A percentile compares a stretch with the other conserved stretches of the same genome.
Conservation (phyloP, 2,113 vertebrate species). For the Hippocampus guttulatus region DNA sequence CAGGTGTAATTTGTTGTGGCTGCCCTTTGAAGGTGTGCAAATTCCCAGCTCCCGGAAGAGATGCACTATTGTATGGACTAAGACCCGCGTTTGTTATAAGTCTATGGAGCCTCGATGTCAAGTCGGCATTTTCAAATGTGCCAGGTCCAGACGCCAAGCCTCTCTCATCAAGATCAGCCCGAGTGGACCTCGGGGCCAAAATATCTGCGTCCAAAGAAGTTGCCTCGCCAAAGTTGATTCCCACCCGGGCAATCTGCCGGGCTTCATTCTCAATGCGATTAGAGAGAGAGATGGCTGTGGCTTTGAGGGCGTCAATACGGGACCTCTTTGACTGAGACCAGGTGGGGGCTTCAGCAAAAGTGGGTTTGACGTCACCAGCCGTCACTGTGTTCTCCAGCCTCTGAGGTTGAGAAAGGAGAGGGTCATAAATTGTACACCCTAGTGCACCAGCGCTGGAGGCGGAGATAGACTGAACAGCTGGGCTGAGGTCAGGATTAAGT, state of each 20-base stretch:
- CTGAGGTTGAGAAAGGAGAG: slow-evolving; percentile 77
- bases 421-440: slow-evolving; percentile 54
- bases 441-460: slow-evolving; percentile 27
- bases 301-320: slow-evolving; percentile 87
- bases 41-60: slow-evolving; percentile 79
- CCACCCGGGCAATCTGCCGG: slow-evolving; percentile 80
- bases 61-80: slow-evolving; percentile 69
- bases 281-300: slow-evolving; percentile 89
- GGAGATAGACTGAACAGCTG: slow-evolving; percentile 46
- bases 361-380: slow-evolving; percentile 52
- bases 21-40: slow-evolving; percentile 77
- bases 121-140: slow-evolving; percentile 60
- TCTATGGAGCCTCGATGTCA: slow-evolving; percentile 75
- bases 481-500: slow-evolving; percentile 71
- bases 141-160: slow-evolving; percentile 50
- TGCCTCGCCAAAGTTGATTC: slow-evolving; percentile 72
- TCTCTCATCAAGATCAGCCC: slow-evolving; percentile 49
- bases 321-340: slow-evolving; percentile 74
- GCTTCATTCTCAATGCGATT: slow-evolving; percentile 89
- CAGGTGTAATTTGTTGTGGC: slow-evolving; percentile 64
- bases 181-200: slow-evolving; percentile 38
- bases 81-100: slow-evolving; percentile 73
- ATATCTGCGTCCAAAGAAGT: slow-evolving; percentile 63
- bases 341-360: slow-evolving; percentile 50
- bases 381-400: slow-evolving; percentile 65